Conservation (phyloP, 2,888 invertebrate genomes). For the Merodon equestris region DNA sequence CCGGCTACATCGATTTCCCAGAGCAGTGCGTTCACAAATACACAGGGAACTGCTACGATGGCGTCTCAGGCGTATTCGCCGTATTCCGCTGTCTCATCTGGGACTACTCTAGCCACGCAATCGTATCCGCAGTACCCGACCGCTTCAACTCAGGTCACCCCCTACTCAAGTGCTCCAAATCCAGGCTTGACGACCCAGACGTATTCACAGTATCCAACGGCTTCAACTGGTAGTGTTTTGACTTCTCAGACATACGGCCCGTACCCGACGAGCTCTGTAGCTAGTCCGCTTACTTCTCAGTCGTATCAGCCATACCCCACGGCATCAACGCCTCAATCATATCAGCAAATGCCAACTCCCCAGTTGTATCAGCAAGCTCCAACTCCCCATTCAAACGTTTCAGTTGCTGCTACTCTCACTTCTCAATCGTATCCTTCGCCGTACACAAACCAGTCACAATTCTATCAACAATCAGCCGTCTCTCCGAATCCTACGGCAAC, state of each 20-base stretch:
- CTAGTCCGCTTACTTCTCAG: background rate
- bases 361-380: no score
- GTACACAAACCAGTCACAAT: constrained; percentile 16
- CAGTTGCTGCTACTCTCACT: background rate
- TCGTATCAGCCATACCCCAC: background rate
- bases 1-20: constrained; percentile 14
- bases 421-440: constrained; percentile 10
- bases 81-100: no score
- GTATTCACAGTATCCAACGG: no score
- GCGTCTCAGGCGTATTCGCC: background rate
- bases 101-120: no score
- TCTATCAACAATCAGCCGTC: constrained; percentile 31
- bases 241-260: no score
- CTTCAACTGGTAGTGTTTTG: no score
- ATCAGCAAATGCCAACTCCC: no score
- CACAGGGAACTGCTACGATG: constrained; percentile 67
- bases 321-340: no score
- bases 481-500: constrained; percentile 5
- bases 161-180: no score
- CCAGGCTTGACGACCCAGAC: no score
- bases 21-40: constrained; percentile 38
- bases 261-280: no score
- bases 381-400: no score
- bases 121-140: constrained; percentile 1
- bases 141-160: background rate